These are phyloP conservation scores for Chrysogorgia sp. DNA, from an alignment of 92 coral and sea anemone species.

Conservation along the genomic window DNA sequence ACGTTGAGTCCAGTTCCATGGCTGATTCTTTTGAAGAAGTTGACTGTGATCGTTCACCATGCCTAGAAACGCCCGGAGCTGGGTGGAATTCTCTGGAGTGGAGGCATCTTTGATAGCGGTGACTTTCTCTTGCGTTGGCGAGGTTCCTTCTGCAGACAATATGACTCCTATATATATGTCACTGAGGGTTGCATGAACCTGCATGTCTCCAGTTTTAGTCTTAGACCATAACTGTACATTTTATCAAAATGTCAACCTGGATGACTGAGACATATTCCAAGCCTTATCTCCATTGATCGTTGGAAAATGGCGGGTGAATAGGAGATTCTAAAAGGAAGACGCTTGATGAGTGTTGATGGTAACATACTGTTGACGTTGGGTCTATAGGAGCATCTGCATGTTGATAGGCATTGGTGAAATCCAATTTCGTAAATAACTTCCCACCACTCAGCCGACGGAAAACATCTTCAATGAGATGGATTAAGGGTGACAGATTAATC, in stretches of 20 bases:
- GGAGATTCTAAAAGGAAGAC: slow-evolving; percentile 46
- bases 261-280: slow-evolving; percentile 59
- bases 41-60: slow-evolving; percentile 64
- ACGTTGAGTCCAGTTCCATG: slow-evolving; percentile 45
- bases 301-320: slow-evolving; percentile 37
- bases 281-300: slow-evolving; percentile 58
- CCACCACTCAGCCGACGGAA: no score
- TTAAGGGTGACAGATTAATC: no score
- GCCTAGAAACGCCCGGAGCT: slow-evolving; percentile 55
- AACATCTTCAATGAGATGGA: no score
- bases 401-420: no score
- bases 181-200: slow-evolving; percentile 55
- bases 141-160: slow-evolving; percentile 58
- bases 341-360: slow-evolving; percentile 55
- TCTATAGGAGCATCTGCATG: slow-evolving; percentile 20
- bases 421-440: no score
- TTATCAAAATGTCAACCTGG: slow-evolving; percentile 65
- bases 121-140: slow-evolving; percentile 60
- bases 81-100: slow-evolving; percentile 58
- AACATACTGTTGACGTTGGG: slow-evolving; percentile 44
- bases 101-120: slow-evolving; percentile 66
- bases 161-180: slow-evolving; percentile 57
- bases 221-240: slow-evolving; percentile 45
- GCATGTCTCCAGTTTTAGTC: slow-evolving; percentile 54
- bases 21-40: slow-evolving; percentile 53